Conservation (phyloP, 2,113 vertebrate genomes). For the Pygoscelis antarcticus region DNA sequence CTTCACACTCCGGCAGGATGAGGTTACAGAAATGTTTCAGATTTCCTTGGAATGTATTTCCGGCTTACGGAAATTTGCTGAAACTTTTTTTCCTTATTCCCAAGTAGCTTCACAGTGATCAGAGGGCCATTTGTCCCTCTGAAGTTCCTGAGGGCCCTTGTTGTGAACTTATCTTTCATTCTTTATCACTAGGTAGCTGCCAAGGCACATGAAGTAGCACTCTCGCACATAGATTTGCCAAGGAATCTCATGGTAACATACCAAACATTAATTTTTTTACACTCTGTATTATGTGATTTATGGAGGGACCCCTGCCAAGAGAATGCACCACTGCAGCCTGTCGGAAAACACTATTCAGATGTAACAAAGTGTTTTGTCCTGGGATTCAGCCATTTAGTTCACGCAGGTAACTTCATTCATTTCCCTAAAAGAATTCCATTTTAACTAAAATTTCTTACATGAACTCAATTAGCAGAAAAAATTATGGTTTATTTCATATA, state of each 20-base stretch:
- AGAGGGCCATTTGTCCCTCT: background rate
- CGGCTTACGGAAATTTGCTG: background rate
- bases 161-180: background rate
- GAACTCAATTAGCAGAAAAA: background rate
- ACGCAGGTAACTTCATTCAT: background rate
- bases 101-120: background rate
- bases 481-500: background rate
- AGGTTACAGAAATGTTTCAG: constrained; percentile 4
- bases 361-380: background rate
- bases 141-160: background rate
- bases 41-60: background rate
- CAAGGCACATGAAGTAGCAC: background rate
- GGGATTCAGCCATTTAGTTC: background rate
- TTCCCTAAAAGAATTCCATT: background rate
- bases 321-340: background rate
- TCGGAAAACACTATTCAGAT: background rate
- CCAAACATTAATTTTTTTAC: background rate
- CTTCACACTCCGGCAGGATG: background rate
- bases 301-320: background rate
- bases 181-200: background rate
- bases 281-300: background rate
- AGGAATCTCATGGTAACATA: background rate
- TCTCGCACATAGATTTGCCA: background rate
- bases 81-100: background rate
- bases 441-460: background rate